Conservation (phyloP, 2,888 invertebrate species). For the Nematopogon swammerdamellus region DNA sequence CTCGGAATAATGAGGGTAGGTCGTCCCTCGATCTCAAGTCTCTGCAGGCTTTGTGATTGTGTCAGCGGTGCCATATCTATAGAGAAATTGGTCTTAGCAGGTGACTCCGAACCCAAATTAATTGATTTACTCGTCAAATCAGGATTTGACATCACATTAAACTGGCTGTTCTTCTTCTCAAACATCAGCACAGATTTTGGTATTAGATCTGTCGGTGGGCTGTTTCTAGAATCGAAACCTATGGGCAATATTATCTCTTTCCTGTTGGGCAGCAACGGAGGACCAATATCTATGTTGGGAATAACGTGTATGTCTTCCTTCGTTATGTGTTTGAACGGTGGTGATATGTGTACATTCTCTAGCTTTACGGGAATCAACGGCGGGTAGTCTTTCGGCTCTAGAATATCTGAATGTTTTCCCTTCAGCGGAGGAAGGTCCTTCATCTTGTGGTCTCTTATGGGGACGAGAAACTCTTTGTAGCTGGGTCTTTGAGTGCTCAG, state of each 20-base stretch:
- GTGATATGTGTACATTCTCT: constrained; percentile 23
- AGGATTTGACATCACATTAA: constrained; percentile 5
- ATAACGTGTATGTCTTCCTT: constrained; percentile 38
- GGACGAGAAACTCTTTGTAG: constrained; percentile 2
- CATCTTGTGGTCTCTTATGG: constrained; percentile 1
- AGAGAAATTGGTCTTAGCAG: constrained; percentile 6
- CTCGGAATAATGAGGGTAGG: constrained; percentile 7
- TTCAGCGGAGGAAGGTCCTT: constrained; percentile 12
- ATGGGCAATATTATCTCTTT: constrained; percentile 9
- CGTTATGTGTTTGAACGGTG: constrained; percentile 33
- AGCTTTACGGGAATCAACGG: constrained; percentile 25
- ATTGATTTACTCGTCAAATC: constrained; percentile 1
- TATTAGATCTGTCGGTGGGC: not conserved
- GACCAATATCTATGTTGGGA: constrained; percentile 14
- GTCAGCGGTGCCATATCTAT: constrained; percentile 8
- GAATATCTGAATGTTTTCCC: constrained; percentile 15
- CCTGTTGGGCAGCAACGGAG: constrained; percentile 6
- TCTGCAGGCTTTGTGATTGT: constrained; percentile 11
- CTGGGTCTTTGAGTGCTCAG: constrained; percentile 14
- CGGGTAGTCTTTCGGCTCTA: constrained; percentile 26
- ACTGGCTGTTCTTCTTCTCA: constrained; percentile 8
- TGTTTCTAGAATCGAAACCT: not conserved
- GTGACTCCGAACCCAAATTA: not conserved
- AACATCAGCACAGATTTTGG: constrained; percentile 1
- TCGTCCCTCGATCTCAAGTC: constrained; percentile 11